Base-by-base conservation (phyloP, 2,113 vertebrate genomes). In the Rhabdomys dilectus region DNA sequence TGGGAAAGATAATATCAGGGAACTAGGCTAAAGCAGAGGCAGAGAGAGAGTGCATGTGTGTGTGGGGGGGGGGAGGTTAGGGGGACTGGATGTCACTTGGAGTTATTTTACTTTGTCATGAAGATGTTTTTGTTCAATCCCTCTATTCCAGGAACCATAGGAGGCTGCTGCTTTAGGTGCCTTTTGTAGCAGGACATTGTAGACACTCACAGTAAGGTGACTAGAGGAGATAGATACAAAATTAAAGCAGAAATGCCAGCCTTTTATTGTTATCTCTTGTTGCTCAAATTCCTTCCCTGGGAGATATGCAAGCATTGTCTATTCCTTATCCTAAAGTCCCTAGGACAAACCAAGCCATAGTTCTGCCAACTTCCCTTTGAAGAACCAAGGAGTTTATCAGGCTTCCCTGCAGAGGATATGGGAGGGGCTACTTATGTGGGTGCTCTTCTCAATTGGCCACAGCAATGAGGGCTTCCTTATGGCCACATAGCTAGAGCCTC, bases 41-140 rank as follows among this genome's bases (percentile, higher is more conserved):
- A 8, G 60, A 24, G 24, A 62, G 58, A 22, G 60, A n/a, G n/a
- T n/a, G n/a, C n/a, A n/a, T 24, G 58, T 22, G 6, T 58, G 56
- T 58, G 56, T 16, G 3, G 13, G 15, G 53, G 15, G 53, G 58
- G 1, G 1, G 19, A 0, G 62, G 7, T 4, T 1, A 5, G 22
- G 21, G 24, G 11, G 21, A 5, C 22, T 51, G 16, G 45, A 22
- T 64, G 39, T 36, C 24, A 2, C 66, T 56, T 24, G 21, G 11
- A n/a, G 64, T 24, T 88, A 15, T 12, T 56, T 56, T 39, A 8
- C 34, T 15, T 72, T 53, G 34, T 53, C 5, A 88, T 87, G 66
- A n/a, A 51, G 34, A 70, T 88, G 86, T 0, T 56, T 53, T 88
- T 21, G 34, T 16, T 29, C 42, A 26, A 21, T 39, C 7, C 13